Conservation (phyloP, 2,113 vertebrate species). For the Ctenodactylus gundi region DNA sequence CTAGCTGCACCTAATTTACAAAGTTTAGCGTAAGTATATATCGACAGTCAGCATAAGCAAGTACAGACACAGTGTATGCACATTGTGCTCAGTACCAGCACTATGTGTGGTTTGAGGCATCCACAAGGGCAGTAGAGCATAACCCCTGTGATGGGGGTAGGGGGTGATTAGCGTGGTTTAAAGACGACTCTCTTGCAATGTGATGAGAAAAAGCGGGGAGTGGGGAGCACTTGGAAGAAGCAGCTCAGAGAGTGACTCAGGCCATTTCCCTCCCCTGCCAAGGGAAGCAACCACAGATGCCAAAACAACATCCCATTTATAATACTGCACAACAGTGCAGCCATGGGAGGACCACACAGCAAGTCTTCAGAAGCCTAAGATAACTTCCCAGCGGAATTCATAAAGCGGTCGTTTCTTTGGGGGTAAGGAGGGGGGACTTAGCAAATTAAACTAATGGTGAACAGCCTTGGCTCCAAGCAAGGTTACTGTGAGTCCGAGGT, state of each 20-base stretch:
- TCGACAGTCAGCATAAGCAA: no score
- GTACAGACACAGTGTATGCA: no score
- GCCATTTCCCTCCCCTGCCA: constrained; percentile 25
- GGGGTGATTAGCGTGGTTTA: fast-evolving
- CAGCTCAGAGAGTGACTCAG: neutral
- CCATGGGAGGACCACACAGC: constrained; percentile 55
- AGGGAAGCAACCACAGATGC: neutral
- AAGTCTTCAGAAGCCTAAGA: constrained; percentile 8
- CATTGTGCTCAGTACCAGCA: neutral
- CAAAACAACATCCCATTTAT: constrained; percentile 43
- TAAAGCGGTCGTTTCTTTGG: neutral
- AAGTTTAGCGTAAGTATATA: neutral
- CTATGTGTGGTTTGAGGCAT: neutral
- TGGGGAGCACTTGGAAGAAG: neutral
- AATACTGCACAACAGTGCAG: neutral
- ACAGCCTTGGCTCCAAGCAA: neutral
- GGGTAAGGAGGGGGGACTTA: fast-evolving
- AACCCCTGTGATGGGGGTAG: neutral
- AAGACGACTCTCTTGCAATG: neutral
- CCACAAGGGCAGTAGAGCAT: neutral
- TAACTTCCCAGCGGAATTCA: constrained; percentile 8
- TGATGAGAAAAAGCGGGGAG: neutral
- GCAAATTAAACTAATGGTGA: neutral
- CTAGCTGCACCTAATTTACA: neutral
- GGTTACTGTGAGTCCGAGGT: neutral